Base-by-base conservation (phyloP, 1,140 invertebrate genomes). In the Panagrolaimus sp. region DNA sequence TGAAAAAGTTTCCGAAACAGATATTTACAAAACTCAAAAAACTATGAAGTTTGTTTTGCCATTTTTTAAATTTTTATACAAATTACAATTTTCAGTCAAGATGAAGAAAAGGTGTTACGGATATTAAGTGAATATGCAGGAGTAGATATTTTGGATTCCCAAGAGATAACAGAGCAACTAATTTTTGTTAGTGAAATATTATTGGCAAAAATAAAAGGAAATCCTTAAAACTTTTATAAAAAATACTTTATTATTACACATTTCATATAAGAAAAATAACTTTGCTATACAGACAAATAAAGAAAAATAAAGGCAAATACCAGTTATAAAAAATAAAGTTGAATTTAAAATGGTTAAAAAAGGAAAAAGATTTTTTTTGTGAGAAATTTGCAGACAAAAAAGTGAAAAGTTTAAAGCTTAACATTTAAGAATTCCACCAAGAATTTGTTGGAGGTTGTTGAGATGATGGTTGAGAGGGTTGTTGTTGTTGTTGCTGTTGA, bases 91-190 rank as follows among this genome's bases (percentile, higher is more conserved):
- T 71, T 28, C 71, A 76, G 73, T 5, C 15, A 44, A 1, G 66
- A 44, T 15, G 72, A 73, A 52, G 72, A 76, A 65, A 38, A 48
- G 26, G 17, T 76, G 15, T 43, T 73, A 32, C 74, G 76, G 63
- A 55, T 45, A 6, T 46, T 73, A 32, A 73, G 24, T 46, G 73
- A 73, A n/a, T 73, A 63, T 46, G 28, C 73, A 15, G 72, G 74
- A 1, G 55, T 63, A 0, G 72, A 73, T 26, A 75, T 73, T 46
- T 43, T 73, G 26, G 72, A 73, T 38, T 76, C 72, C 6, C 43
- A 73, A 46, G 72, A 73, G 26, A 24, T 73, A 12, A 63, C 72
- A 12, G 46, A 74, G 21, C 68, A 65, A 74, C 67, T 74, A 8
- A 43, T 74, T 21, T 58, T 58, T 17, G 52, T 28, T 12, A 28